Evolutionary conservation across 2,797 vertebrate genomes (phyloP), one percentile per base, ranked within the genome.

Genomic region (Naso thynnoides): DNA sequence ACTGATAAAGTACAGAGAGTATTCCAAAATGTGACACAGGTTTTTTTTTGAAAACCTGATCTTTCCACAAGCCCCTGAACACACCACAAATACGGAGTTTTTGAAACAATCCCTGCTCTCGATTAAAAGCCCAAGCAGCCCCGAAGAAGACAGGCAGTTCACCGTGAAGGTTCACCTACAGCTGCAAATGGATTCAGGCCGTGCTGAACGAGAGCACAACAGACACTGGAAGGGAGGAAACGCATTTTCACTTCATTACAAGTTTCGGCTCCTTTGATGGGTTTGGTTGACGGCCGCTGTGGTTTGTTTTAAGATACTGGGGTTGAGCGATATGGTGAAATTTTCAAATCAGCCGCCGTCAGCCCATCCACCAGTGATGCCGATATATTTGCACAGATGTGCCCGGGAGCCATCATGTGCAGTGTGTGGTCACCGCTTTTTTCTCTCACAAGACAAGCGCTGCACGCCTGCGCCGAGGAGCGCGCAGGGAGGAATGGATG

Each of bases 111-210:
- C 54, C 10, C 63, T 29, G 27, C 21, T 64, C 50, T 57, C 18
- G 4, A 33, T 47, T 42, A n/a, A 49, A 44, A 38, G 10, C 60
- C 44, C 52, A 49, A 68, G 70, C 11, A 55, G 53, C 3, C 59
- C 23, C 19, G 4, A 18, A 63, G 29, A 64, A 26, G 69, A 26
- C 47, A 3, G 9, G n/a, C 59, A 23, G 41, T 47, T 66, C 19
- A 7, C 26, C 31, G 57, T 69, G 62, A 79, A 52, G 59, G 61
- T 60, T 73, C 13, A 56, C 52, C 57, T 58, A 23, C 71, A 61
- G 64, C 71, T 78, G 61, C 45, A 62, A 41, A 78, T 33, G 57
- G 24, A 73, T 74, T 68, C 55, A 66, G 71, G 39, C 64, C 31
- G 11, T 16, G 21, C 19, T 31, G 52, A 66, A 55, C 8, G 56